phyloP scores from a whole-genome alignment of 1,140 invertebrate species.

The Artemia franciscana region DNA sequence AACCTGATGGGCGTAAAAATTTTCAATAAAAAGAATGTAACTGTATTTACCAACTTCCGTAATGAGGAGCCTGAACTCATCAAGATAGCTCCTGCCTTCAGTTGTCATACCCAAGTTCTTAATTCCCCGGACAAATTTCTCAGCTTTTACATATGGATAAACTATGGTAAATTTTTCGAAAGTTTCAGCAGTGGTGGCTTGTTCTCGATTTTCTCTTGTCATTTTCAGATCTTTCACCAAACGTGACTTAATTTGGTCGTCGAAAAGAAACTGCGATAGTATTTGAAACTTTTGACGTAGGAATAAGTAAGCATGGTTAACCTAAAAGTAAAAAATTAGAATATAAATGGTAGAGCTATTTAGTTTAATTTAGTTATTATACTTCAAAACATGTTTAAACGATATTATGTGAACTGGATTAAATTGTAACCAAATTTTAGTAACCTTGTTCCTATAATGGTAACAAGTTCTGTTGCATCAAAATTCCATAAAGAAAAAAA shows the following conservation, averaged over 20 bases:
- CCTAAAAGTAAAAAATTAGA: slow-evolving; percentile 21
- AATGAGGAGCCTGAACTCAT: slow-evolving; percentile 74
- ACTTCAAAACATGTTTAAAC: no score
- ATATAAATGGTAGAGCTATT: neutral
- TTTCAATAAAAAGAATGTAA: no score
- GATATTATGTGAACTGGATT: no score
- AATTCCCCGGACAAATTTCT: slow-evolving; percentile 83
- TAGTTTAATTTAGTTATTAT: no score
- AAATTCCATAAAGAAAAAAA: no score
- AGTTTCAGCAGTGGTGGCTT: slow-evolving; percentile 29
- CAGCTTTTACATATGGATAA: slow-evolving; percentile 65
- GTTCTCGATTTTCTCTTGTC: slow-evolving; percentile 39
- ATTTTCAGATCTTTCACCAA: slow-evolving; percentile 68
- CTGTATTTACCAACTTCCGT: slow-evolving; percentile 63
- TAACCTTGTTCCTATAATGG: no score
- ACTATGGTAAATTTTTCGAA: slow-evolving; percentile 13
- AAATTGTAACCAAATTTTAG: no score
- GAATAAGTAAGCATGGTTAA: slow-evolving; percentile 94
- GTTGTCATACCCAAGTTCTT: slow-evolving; percentile 59
- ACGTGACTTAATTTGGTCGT: slow-evolving; percentile 92
- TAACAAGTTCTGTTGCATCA: no score
- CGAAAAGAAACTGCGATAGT: slow-evolving; percentile 93
- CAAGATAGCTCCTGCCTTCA: slow-evolving; percentile 67
- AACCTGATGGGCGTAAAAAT: no score
- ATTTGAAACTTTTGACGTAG: slow-evolving; percentile 75